phyloP scores from a whole-genome alignment of 2,888 invertebrate genomes.

The Himalopsyche kuldschensis region DNA sequence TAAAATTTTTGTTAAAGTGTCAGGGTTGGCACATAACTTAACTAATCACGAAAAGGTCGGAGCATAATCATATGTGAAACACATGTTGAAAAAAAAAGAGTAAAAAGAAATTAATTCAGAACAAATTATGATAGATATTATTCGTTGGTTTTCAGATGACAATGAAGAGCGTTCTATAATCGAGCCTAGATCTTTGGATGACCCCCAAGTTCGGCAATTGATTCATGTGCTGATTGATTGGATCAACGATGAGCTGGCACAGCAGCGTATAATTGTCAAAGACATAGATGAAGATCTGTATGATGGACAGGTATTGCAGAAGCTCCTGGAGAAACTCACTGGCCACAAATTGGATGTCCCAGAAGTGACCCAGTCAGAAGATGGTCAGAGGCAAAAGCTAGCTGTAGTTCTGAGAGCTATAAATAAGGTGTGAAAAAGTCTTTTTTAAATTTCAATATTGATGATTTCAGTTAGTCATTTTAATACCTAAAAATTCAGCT shows the following conservation, averaged over 20 bases:
- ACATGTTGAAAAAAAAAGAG: no score
- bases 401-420: slow-evolving; percentile 85
- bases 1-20: no score
- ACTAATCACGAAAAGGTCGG: no score
- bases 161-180: slow-evolving; percentile 97
- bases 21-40: no score
- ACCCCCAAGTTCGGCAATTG: slow-evolving; percentile 83
- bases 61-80: no score
- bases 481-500: no score
- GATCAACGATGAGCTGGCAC: slow-evolving; percentile 97
- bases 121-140: no score
- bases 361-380: slow-evolving; percentile 97
- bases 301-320: slow-evolving; percentile 88
- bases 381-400: slow-evolving; percentile 94
- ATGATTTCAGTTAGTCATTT: no score
- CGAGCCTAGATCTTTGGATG: slow-evolving; percentile 83
- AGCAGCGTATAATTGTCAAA: slow-evolving; percentile 95
- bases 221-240: slow-evolving; percentile 90
- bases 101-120: no score
- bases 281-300: slow-evolving; percentile 95
- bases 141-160: slow-evolving; percentile 68
- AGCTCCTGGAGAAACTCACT: slow-evolving; percentile 80
- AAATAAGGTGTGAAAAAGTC: slow-evolving; percentile 67
- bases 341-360: slow-evolving; percentile 91
- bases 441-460: background rate